phyloP scores from a whole-genome alignment of 2,113 vertebrate genomes.

The Eudyptes chrysolophus region DNA sequence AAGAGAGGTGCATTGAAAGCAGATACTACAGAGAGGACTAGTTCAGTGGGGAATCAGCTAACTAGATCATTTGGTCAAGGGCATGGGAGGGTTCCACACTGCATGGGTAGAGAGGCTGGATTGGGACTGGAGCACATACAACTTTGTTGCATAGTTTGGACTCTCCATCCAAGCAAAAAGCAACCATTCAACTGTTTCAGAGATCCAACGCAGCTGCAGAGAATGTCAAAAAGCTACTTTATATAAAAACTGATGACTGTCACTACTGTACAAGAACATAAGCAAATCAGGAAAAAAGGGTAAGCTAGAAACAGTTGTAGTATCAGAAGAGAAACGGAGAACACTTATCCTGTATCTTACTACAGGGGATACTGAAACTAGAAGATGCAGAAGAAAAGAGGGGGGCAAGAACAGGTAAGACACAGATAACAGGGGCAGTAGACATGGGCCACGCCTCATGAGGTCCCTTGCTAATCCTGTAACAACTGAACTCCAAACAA shows the following conservation, averaged over 20 bases:
- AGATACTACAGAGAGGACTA: not conserved
- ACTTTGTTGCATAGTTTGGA: not conserved
- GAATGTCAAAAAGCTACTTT: not conserved
- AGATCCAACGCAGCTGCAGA: not conserved
- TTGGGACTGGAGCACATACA: not conserved
- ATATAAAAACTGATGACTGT: not conserved
- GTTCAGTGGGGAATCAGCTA: not conserved
- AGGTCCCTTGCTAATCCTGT: not conserved
- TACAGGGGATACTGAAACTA: not conserved
- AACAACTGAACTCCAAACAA: not conserved
- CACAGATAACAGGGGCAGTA: not conserved
- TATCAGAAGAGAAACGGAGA: not conserved
- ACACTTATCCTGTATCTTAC: not conserved
- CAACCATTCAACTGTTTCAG: not conserved
- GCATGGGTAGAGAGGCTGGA: not conserved
- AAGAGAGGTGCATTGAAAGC: not conserved
- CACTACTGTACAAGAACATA: not conserved
- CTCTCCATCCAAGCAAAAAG: not conserved
- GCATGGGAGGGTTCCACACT: not conserved
- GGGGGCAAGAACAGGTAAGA: not conserved
- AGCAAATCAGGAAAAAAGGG: not conserved
- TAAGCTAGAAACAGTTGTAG: not conserved
- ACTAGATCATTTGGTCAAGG: not conserved
- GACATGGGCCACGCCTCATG: fast-evolving
- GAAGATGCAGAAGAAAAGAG: not conserved